A percentile compares a stretch with the other conserved stretches of the same genome.
Conservation (phyloP, 2,113 vertebrate genomes). For the Mixornis gularis region DNA sequence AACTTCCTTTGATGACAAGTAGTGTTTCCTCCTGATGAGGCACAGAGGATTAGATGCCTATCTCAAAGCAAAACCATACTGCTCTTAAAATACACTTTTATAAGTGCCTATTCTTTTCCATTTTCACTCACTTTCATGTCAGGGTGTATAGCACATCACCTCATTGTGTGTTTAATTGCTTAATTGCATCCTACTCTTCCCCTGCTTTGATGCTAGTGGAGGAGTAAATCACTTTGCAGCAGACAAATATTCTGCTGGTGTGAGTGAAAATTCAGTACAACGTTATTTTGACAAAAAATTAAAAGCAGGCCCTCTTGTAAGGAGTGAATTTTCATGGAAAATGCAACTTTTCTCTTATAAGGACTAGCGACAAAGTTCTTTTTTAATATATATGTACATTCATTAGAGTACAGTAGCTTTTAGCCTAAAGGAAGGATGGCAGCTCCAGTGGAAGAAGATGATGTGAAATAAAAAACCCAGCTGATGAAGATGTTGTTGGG, state of each 20-base stretch:
- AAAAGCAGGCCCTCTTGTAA: not conserved
- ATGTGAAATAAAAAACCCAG: not conserved
- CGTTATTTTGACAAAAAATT: not conserved
- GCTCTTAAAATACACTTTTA: not conserved
- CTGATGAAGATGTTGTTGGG: not conserved
- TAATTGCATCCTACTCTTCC: not conserved
- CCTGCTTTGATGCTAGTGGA: not conserved
- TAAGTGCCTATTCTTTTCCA: not conserved
- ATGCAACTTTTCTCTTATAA: not conserved
- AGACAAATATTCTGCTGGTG: not conserved
- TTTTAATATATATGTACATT: not conserved
- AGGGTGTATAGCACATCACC: not conserved
- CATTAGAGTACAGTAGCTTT: not conserved
- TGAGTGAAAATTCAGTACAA: not conserved
- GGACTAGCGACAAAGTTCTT: not conserved
- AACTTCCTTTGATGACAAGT: conserved; percentile 49
- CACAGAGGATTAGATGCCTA: conserved; percentile 15
- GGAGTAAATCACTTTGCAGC: not conserved
- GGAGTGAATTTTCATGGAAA: not conserved
- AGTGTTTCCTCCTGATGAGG: conserved; percentile 16
- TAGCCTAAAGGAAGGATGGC: not conserved
- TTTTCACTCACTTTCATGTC: not conserved
- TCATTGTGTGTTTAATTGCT: not conserved
- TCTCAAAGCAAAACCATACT: not conserved
- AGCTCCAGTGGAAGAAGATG: not conserved